These are phyloP conservation scores for Apis dorsata DNA, from an alignment of 1,140 invertebrate genomes.

Conservation along the genomic window DNA sequence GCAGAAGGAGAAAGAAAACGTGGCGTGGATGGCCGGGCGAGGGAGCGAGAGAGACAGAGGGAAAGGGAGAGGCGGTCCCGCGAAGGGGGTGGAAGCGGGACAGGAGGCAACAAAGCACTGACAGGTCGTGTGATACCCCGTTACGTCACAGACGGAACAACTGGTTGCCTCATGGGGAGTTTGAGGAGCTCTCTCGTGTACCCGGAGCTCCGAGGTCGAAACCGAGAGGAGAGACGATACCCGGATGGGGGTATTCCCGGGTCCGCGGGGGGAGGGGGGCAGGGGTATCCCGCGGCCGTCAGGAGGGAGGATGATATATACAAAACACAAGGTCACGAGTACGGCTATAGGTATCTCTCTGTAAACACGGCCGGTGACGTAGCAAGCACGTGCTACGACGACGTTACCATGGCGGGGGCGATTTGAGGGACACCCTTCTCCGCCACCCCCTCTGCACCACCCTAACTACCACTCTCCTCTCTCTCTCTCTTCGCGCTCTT, in stretches of 20 bases:
- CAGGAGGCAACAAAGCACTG: constrained; percentile 61
- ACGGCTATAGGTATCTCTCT: constrained; percentile 73
- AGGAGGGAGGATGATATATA: constrained; percentile 73
- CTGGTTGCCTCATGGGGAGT: constrained; percentile 69
- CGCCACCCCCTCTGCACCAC: constrained; percentile 33
- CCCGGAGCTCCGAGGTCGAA: constrained; percentile 39
- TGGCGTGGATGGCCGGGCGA: background rate
- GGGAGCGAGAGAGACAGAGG: background rate
- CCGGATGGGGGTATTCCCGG: constrained; percentile 63
- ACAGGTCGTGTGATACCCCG: constrained; percentile 74
- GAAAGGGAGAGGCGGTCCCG: constrained; percentile 14
- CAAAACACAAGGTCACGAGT: constrained; percentile 78
- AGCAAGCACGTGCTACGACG: constrained; percentile 71
- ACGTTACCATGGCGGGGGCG: constrained; percentile 60
- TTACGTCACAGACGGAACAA: constrained; percentile 77
- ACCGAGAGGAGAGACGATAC: constrained; percentile 58
- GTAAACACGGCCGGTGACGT: constrained; percentile 76
- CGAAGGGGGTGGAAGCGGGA: constrained; percentile 5
- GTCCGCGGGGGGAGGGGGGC: constrained; percentile 63
- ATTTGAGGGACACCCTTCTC: constrained; percentile 50
- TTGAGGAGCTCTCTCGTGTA: constrained; percentile 57
- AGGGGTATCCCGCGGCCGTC: constrained; percentile 55
- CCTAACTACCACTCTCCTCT: constrained; percentile 12
- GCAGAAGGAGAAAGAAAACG: constrained; percentile 22
- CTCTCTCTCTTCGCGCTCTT: constrained; percentile 11